phyloP scores from a whole-genome alignment of 2,113 vertebrate species.

The Platichthys stellatus region DNA sequence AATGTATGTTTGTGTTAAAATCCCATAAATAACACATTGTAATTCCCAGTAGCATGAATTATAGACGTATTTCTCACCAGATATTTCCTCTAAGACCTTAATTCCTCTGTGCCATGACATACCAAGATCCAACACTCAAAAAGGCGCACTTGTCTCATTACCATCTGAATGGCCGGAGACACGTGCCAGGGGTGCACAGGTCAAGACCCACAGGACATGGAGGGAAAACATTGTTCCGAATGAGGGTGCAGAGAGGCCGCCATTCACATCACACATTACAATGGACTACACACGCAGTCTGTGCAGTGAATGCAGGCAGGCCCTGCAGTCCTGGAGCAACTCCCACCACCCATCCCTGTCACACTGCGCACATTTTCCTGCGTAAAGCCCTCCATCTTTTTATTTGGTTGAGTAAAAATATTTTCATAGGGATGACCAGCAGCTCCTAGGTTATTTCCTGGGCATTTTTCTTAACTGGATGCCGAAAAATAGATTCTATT shows the following conservation, averaged over 20 bases:
- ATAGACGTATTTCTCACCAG: not conserved
- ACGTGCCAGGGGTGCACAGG: slow-evolving; percentile 66
- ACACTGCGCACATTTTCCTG: no score
- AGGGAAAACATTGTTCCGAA: slow-evolving; percentile 56
- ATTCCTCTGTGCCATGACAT: slow-evolving; percentile 36
- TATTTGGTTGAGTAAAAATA: no score
- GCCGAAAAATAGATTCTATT: not conserved
- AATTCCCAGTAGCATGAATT: no score
- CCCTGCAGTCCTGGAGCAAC: slow-evolving; percentile 53
- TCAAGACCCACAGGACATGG: slow-evolving; percentile 66
- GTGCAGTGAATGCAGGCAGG: slow-evolving; percentile 31
- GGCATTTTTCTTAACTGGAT: not conserved
- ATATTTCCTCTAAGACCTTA: not conserved
- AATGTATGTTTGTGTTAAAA: not conserved
- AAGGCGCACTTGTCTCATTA: slow-evolving; percentile 65
- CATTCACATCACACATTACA: slow-evolving; percentile 72
- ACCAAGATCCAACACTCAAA: slow-evolving; percentile 4
- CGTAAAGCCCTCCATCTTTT: no score
- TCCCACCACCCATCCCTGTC: slow-evolving; percentile 1
- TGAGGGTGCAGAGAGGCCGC: slow-evolving; percentile 50
- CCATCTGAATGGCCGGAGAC: slow-evolving; percentile 69
- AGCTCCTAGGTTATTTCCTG: no score
- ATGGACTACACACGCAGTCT: slow-evolving; percentile 68
- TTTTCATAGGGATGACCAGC: no score
- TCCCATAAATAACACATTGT: not conserved